Base-by-base conservation (phyloP, 2,113 vertebrate genomes). In the Microcebus tavaratra region DNA sequence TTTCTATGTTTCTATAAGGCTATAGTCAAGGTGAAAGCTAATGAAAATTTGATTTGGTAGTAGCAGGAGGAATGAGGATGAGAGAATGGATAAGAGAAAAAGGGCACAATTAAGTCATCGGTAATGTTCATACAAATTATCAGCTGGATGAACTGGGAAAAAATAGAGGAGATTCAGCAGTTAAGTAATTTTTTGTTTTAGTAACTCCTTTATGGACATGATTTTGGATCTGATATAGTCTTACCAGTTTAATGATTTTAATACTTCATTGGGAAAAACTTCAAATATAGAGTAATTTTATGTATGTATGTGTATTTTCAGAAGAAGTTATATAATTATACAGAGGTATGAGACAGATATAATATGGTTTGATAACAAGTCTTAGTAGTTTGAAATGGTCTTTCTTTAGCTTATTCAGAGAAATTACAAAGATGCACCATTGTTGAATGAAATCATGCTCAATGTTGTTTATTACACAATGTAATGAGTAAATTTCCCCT, bases 21-120 rank as follows among this genome's bases (percentile, higher is more conserved):
- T 80, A 10, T 80, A 65, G 36, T 91, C 70, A 95, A 97, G 65
- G 83, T 95, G 90, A 88, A 88, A 95, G 87, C 88, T 93, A 93
- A 95, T 88, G 95, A 85, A 88, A 93, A 91, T 88, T 88, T 89
- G 70, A 80, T 85, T 93, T 91, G 18, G 18, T 91, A 75, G 78
- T 88, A 81, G 65, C 31, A 79, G 72, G 50, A 93, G 42, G 53
- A 91, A 81, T 85, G 42, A 67, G 68, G 25, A 89, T 80, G 72
- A 70, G 25, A 90, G 36, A n/a, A 91, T 53, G n/a, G 39, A 68
- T 95, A 57, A 91, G 84, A 91, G 78, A 48, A 50, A 90, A 80
- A 88, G 76, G 42, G 21, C 88, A 95, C 20, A 75, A 50, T 68
- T 59, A 90, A 91, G 72, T 91, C 86, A 79, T 94, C 31, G 81